Percentiles rank a stretch among this genome's conserved stretches.
Conservation (phyloP, 2,888 invertebrate genomes). For the Sphaerophoria taeniata region DNA sequence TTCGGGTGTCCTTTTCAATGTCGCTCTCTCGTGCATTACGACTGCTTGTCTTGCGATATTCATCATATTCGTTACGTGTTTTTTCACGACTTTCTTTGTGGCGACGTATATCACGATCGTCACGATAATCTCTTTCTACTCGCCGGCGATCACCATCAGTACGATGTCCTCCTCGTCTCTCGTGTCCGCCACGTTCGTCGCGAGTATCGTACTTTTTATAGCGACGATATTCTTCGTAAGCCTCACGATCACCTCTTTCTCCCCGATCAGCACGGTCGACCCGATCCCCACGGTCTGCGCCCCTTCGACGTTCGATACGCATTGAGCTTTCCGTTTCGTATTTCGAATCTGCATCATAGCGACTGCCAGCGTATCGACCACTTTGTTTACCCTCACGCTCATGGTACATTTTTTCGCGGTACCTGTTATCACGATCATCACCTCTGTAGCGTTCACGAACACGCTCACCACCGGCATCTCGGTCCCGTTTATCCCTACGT, state of each 20-base stretch:
- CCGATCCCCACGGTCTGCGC: slow-evolving; percentile 75
- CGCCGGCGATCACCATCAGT: slow-evolving; percentile 75
- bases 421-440: slow-evolving; percentile 68
- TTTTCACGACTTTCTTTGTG: slow-evolving; percentile 70
- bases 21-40: slow-evolving; percentile 81
- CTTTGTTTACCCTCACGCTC: slow-evolving; percentile 79
- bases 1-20: slow-evolving; percentile 78
- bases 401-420: slow-evolving; percentile 75
- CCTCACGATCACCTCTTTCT: slow-evolving; percentile 77
- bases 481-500: slow-evolving; percentile 78
- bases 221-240: slow-evolving; percentile 76
- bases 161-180: slow-evolving; percentile 71
- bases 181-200: slow-evolving; percentile 67
- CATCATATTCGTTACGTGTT: slow-evolving; percentile 78
- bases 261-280: slow-evolving; percentile 77
- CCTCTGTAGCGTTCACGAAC: slow-evolving; percentile 64
- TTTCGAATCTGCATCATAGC: slow-evolving; percentile 87
- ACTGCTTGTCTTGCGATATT: slow-evolving; percentile 81
- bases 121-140: slow-evolving; percentile 75
- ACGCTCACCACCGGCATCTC: slow-evolving; percentile 58
- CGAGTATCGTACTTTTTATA: slow-evolving; percentile 60
- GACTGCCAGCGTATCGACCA: slow-evolving; percentile 78
- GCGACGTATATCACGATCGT: slow-evolving; percentile 76
- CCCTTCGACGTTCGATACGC: slow-evolving; percentile 78
- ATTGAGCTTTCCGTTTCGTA: slow-evolving; percentile 86